These are phyloP conservation scores for Limnodromus scolopaceus DNA, from an alignment of 2,797 vertebrate genomes.

Conservation along the genomic window DNA sequence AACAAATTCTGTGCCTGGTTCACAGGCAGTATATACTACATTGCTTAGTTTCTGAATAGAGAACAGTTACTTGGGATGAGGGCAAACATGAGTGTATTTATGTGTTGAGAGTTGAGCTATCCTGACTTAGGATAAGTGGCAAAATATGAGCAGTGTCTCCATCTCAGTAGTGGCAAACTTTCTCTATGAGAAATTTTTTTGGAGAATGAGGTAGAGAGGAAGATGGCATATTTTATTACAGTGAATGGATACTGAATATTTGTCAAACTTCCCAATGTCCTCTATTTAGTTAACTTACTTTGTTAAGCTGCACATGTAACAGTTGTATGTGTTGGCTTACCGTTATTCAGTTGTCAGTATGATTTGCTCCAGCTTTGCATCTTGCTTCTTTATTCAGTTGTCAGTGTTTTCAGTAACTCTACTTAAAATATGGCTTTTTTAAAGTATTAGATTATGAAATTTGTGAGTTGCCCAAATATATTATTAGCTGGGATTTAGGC, in stretches of 20 bases:
- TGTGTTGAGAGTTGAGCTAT: background rate
- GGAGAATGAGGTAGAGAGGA: background rate
- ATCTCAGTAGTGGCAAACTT: background rate
- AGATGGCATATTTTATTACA: background rate
- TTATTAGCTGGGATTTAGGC: background rate
- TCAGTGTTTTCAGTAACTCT: background rate
- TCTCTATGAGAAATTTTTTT: background rate
- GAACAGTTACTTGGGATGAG: background rate
- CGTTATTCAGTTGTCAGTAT: background rate
- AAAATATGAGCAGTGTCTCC: background rate
- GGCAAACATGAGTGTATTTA: rapidly evolving
- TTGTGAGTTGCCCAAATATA: background rate
- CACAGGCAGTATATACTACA: rapidly evolving
- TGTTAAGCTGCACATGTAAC: background rate
- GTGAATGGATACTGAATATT: background rate
- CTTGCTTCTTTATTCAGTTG: background rate
- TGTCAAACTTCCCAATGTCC: background rate
- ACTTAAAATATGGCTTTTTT: background rate
- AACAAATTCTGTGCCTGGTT: conserved; percentile 3
- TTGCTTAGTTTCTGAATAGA: background rate
- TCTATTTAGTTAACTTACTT: background rate
- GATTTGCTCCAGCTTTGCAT: background rate
- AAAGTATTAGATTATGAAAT: background rate
- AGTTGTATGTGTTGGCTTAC: background rate
- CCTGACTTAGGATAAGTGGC: background rate